Evolutionary conservation across 2,113 vertebrate species (phyloP).

Genomic region (Carassius auratus): DNA sequence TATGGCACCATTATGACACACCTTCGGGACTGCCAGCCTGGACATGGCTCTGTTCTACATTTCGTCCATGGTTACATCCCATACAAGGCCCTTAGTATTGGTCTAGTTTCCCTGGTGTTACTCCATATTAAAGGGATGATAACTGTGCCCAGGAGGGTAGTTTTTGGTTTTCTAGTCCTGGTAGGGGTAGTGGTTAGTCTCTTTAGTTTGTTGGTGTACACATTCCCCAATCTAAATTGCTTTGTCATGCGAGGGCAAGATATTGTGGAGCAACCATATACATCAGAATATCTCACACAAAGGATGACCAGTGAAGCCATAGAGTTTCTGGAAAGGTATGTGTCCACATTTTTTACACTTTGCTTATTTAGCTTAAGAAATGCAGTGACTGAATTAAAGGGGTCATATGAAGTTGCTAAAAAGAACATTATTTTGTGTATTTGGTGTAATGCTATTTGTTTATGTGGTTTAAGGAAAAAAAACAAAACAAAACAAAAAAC

Average conservation of each 20-base stretch:
- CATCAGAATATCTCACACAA: slow-evolving; percentile 81
- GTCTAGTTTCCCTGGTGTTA: slow-evolving; percentile 58
- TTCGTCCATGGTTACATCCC: slow-evolving; percentile 51
- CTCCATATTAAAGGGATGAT: slow-evolving; percentile 64
- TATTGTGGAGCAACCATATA: slow-evolving; percentile 82
- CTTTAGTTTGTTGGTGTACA: slow-evolving; percentile 65
- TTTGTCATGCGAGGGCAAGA: slow-evolving; percentile 79
- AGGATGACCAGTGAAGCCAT: slow-evolving; percentile 79
- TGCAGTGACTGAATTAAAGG: not conserved
- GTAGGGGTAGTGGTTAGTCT: not conserved
- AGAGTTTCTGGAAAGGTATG: slow-evolving; percentile 79
- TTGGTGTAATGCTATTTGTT: no score
- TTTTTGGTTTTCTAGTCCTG: slow-evolving; percentile 58
- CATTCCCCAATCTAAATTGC: slow-evolving; percentile 82
- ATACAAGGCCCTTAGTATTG: slow-evolving; percentile 42
- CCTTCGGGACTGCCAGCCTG: slow-evolving; percentile 83
- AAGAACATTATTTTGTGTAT: no score
- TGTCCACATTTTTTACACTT: not conserved
- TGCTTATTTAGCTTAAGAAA: not conserved
- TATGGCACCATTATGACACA: slow-evolving; percentile 83
- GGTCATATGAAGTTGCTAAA: no score
- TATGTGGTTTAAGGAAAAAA: no score
- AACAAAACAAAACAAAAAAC: no score
- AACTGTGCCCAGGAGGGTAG: slow-evolving; percentile 32
- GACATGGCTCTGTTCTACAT: slow-evolving; percentile 77